Evolutionary conservation across 1,140 invertebrate species (phyloP), one percentile per base, ranked within the genome.

Genomic region (Papilio polyxenes): DNA sequence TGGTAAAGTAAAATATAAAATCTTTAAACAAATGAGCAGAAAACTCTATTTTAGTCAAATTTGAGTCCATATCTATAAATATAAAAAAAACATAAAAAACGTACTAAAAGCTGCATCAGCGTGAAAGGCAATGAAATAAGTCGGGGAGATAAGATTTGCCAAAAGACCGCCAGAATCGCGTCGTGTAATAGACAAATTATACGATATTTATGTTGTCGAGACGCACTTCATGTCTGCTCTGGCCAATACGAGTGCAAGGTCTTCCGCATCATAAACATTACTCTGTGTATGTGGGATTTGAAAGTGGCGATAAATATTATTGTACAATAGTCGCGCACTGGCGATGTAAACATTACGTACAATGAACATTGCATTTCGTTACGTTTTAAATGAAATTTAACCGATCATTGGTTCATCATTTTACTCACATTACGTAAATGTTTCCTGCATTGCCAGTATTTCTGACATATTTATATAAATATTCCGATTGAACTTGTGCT

Each of bases 181-280:
- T 72, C 65, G 65, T 72, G 40, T 72, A 72, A 72, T 40, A 40
- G 65, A 72, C 65, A 72, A 72, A 72, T 72, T 72, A 72, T 72
- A 37, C 65, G 65, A 72, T 37, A 72, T 72, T 72, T 72, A 72
- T 72, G 65, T 37, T 72, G 65, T 72, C 65, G 65, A 72, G 65
- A 72, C 65, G 65, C 31, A 40, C 13, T 72, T 72, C 65, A 40
- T 72, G 65, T 72, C 65, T 72, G 31, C 31, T 37, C 31, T 37
- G 31, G 65, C 65, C 31, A 72, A 72, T 65, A 65, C 62, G 65
- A 72, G 65, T 37, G 65, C 65, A 72, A 72, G 31, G 65, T 72
- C 65, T 72, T 72, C 65, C 65, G 65, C 23, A 17, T 72, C 65
- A 37, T 72, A 72, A 72, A 72, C 65, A 72, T 72, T 72, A 31